Base-by-base conservation (phyloP, 2,113 vertebrate species). In the Echinops telfairi region DNA sequence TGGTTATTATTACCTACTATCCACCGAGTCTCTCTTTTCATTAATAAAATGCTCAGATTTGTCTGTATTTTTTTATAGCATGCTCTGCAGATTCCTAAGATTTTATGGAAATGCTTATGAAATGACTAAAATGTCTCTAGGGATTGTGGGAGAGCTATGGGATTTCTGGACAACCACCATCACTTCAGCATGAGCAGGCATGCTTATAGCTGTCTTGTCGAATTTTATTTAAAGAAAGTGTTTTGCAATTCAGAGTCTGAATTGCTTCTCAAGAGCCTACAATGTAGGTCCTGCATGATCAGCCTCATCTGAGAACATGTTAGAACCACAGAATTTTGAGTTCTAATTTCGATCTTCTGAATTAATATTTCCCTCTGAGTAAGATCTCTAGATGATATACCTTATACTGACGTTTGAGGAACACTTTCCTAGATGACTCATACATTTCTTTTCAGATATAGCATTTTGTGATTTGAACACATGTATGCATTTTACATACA, bases 1-100 rank as follows among this genome's bases (percentile, higher is more conserved):
- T 3, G 33, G 92, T 89, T 88, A 33, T 29, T 71, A 20, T 47
- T 88, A 70, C 81, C 93, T 86, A 83, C 92, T 92, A 27, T 91
- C 17, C 40, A 60, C 33, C 15, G 75, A 86, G 76, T 60, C 14
- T 58, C 53, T 68, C 58, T 91, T 64, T 57, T 76, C 43, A 71
- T 47, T 85, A 53, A 82, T 82, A 20, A 91, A 75, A 25, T 62
- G 20, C 17, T 53, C 9, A 53, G 47, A 53, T 53, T 11, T 53
- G 47, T 11, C 47, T 53, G 10, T 53, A 53, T 53, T 53, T 53
- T 53, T 53, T 53, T 53, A 53, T 53, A 53, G 47, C 47, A 53
- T 10, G 6, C 7, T 10, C 47, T 53, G 47, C 47, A 53, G 47
- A 53, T 53, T 53, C 47, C 12, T 53, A 53, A 53, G 47, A 53